A percentile compares a stretch with the other conserved stretches of the same genome.
These are phyloP conservation scores for Clarias platycephalus DNA, from an alignment of 2,797 vertebrate species.

Conservation along the genomic window DNA sequence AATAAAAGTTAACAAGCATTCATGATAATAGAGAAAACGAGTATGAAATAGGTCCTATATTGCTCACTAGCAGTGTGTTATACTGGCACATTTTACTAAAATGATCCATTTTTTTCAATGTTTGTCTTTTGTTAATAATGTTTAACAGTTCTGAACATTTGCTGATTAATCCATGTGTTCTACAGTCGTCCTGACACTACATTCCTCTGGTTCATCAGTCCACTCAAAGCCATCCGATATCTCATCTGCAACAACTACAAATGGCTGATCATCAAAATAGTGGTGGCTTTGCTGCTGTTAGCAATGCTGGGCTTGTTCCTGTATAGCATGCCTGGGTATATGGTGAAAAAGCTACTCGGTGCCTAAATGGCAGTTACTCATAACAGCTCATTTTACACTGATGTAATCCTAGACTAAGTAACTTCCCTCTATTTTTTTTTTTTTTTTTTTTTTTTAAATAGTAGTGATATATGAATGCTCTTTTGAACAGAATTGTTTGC, in stretches of 20 bases:
- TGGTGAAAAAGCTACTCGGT: constrained; percentile 91
- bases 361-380: constrained; percentile 69
- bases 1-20: background rate
- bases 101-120: background rate
- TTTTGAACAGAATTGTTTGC: constrained; percentile 12
- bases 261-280: constrained; percentile 90
- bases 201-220: constrained; percentile 93
- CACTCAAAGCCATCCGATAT: constrained; percentile 88
- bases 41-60: background rate
- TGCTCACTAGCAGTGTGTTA: background rate
- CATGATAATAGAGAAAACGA: constrained; percentile 6
- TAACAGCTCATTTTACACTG: constrained; percentile 22
- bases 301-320: constrained; percentile 86
- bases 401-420: constrained; percentile 36
- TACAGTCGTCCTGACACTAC: constrained; percentile 88
- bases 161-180: constrained; percentile 53
- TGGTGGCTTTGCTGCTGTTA: constrained; percentile 81
- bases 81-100: background rate
- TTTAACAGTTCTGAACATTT: background rate
- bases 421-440: background rate
- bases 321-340: constrained; percentile 91
- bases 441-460: background rate
- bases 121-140: background rate
- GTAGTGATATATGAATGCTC: background rate
- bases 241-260: constrained; percentile 89